Percentiles rank a stretch among this genome's conserved stretches.
Conservation (phyloP, 2,113 vertebrate species). For the Phalacrocorax brasilianus region DNA sequence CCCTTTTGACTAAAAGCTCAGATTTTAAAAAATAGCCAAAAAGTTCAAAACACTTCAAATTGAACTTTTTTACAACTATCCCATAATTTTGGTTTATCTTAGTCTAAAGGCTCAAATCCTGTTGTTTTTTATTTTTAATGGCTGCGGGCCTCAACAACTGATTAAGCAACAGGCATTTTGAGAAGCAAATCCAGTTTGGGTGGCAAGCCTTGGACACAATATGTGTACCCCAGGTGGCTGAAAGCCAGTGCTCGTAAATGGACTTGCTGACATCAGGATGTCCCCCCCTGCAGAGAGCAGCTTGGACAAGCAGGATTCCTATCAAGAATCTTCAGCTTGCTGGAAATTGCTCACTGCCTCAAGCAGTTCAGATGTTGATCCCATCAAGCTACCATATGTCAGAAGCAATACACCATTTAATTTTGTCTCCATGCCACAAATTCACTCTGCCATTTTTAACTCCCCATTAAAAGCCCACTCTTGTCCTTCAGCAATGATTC, state of each 20-base stretch:
- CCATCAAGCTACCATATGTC: not conserved
- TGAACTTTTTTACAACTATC: not conserved
- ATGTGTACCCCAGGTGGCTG: not conserved
- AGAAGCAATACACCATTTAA: not conserved
- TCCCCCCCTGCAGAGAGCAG: not conserved
- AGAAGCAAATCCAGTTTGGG: not conserved
- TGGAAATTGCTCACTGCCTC: not conserved
- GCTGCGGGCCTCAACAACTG: not conserved
- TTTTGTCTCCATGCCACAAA: not conserved
- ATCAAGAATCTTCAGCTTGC: not conserved
- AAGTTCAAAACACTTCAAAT: not conserved
- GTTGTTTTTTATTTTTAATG: not conserved
- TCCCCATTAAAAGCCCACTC: accelerated
- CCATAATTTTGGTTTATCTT: not conserved
- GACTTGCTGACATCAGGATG: not conserved
- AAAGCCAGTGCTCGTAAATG: not conserved
- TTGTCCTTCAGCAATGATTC: not conserved
- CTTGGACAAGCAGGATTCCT: not conserved
- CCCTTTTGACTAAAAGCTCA: not conserved
- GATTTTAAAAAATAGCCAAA: not conserved
- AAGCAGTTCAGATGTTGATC: not conserved
- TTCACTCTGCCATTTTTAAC: not conserved
- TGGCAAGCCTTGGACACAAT: not conserved
- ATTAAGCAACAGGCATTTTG: not conserved
- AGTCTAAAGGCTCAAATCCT: not conserved